These are phyloP conservation scores for Oryctes rhinoceros DNA, from an alignment of 1,140 invertebrate genomes.

Conservation along the genomic window DNA sequence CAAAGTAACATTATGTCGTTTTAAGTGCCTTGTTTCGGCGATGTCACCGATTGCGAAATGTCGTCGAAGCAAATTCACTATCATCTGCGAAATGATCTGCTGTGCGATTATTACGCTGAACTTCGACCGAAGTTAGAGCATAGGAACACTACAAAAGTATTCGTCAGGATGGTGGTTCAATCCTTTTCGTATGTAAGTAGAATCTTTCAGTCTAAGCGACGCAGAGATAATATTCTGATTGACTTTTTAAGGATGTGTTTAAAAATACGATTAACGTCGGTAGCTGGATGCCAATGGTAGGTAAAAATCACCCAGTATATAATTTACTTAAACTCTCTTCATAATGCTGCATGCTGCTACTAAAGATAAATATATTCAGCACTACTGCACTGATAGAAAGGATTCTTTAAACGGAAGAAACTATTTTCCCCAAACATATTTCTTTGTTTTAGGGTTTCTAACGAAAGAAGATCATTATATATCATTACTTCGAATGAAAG, in stretches of 20 bases:
- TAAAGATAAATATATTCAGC: too few relatives aligned
- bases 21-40: not conserved
- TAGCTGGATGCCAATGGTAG: constrained; percentile 26
- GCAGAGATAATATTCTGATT: not conserved
- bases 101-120: constrained; percentile 63
- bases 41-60: constrained; percentile 25
- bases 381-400: too few relatives aligned
- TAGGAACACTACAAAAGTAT: constrained; percentile 59
- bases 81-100: constrained; percentile 61
- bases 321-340: too few relatives aligned
- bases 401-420: too few relatives aligned
- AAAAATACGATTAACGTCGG: not conserved
- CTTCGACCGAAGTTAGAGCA: constrained; percentile 59
- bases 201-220: not conserved
- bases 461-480: too few relatives aligned
- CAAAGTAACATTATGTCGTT: not conserved
- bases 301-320: not conserved
- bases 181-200: constrained; percentile 8
- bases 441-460: too few relatives aligned
- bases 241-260: constrained; percentile 3
- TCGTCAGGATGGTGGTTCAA: constrained; percentile 55
- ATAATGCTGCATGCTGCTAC: too few relatives aligned
- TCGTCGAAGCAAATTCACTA: constrained; percentile 29
- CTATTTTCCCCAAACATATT: too few relatives aligned
- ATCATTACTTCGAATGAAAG: too few relatives aligned